A percentile compares a stretch with the other conserved stretches of the same genome.
These are phyloP conservation scores for Rhynchonema sp. DNA, from an alignment of 2,888 invertebrate genomes.

Conservation along the genomic window DNA sequence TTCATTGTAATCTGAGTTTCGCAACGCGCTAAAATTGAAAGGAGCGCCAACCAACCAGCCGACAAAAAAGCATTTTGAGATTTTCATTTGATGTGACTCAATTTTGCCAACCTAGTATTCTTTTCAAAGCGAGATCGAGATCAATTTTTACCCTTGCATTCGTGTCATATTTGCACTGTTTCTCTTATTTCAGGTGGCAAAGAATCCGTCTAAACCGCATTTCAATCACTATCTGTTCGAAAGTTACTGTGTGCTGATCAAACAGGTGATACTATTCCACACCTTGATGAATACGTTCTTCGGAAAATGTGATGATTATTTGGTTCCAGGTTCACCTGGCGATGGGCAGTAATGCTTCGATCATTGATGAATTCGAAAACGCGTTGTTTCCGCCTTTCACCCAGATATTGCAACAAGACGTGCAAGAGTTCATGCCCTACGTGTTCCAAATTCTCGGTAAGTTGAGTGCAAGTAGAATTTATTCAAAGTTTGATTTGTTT, in stretches of 20 bases:
- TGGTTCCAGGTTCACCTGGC: slow-evolving; percentile 14
- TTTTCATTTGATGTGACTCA: too few species aligned
- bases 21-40: too few species aligned
- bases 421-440: slow-evolving; percentile 82
- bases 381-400: slow-evolving; percentile 77
- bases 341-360: slow-evolving; percentile 7
- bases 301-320: not conserved
- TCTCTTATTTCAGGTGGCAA: slow-evolving; percentile 8
- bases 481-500: too few species aligned
- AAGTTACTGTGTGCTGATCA: slow-evolving; percentile 53
- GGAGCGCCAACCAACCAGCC: too few species aligned
- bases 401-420: slow-evolving; percentile 70
- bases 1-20: too few species aligned
- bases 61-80: too few species aligned
- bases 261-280: too few species aligned
- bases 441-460: slow-evolving; percentile 67
- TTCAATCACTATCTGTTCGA: slow-evolving; percentile 98
- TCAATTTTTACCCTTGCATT: too few species aligned
- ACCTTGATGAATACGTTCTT: not conserved
- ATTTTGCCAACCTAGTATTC: too few species aligned
- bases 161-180: too few species aligned
- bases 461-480: too few species aligned
- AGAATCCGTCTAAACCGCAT: slow-evolving; percentile 82
- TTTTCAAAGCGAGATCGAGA: too few species aligned
- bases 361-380: not conserved